These are phyloP conservation scores for Tanytarsus gracilentus DNA, from an alignment of 2,888 invertebrate genomes.

Conservation along the genomic window DNA sequence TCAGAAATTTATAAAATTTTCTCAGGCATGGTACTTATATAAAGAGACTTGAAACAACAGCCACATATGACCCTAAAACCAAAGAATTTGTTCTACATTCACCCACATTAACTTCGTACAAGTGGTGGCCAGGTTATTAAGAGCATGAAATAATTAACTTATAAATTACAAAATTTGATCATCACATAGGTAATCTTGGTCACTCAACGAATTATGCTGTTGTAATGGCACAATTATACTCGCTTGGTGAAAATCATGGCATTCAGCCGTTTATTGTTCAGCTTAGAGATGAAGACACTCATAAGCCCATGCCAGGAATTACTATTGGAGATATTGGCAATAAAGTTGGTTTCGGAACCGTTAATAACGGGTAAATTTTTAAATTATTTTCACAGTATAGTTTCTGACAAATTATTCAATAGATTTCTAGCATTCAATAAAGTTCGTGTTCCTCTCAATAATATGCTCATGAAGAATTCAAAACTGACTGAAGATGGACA, in stretches of 20 bases:
- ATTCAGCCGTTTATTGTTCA: slow-evolving; percentile 92
- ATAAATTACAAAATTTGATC: no score
- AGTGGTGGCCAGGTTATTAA: slow-evolving; percentile 7
- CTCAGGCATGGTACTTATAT: slow-evolving; percentile 85
- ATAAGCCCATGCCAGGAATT: slow-evolving; percentile 76
- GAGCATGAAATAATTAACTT: no score
- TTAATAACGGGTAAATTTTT: slow-evolving; percentile 88
- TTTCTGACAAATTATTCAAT: slow-evolving; percentile 77
- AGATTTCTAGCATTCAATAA: slow-evolving; percentile 84
- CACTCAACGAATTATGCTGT: slow-evolving; percentile 89
- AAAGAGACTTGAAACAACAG: slow-evolving; percentile 76
- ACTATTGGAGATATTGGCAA: slow-evolving; percentile 92
- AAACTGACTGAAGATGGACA: slow-evolving; percentile 83
- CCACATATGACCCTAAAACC: slow-evolving; percentile 66
- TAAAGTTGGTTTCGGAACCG: slow-evolving; percentile 81
- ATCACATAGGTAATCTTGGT: slow-evolving; percentile 53
- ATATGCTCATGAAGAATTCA: slow-evolving; percentile 91
- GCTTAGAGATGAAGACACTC: slow-evolving; percentile 77
- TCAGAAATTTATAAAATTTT: background rate
- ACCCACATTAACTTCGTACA: slow-evolving; percentile 61
- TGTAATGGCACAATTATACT: slow-evolving; percentile 83
- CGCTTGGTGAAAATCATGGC: slow-evolving; percentile 73
- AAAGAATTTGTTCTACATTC: slow-evolving; percentile 74
- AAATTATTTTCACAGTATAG: no score
- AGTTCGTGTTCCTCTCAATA: slow-evolving; percentile 77